Evolutionary conservation across 2,888 invertebrate genomes (phyloP), one percentile per base, ranked within the genome.

Genomic region (Drosophila histrio): DNA sequence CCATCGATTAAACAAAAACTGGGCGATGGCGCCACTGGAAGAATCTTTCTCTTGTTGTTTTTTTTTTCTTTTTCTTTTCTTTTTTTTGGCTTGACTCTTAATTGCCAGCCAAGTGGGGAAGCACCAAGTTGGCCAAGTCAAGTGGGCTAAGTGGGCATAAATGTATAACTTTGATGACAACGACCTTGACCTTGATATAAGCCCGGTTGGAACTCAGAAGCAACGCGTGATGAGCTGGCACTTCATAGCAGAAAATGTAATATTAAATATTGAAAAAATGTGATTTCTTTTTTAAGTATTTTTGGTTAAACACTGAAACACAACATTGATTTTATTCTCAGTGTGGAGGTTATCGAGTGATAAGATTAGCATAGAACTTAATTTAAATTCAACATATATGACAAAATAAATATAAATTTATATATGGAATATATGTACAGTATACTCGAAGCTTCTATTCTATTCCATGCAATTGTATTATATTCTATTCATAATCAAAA

Each of bases 1-100:
- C 67, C 77, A 81, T 82, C 84, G 87, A 82, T 82, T 82, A 80
- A 82, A 87, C 81, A 86, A 73, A 57, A 50, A 53, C 32, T 13
- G 28, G 63, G 22, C 52, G 59, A 56, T 39, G 58, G 58, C 64
- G 65, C 59, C 64, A 64, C 52, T 30, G 13, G 11, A 36, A 57
- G 46, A 71, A 49, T 38, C 8, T 26, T 52, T 11, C 13, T 43
- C 13, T 15, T 41, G 7, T 3, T 43, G 24, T 41, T 24, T 44
- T 9, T 11, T 19, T 3, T 19, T n/a, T n/a, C n/a, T n/a, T n/a
- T n/a, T n/a, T n/a, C 13, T 6, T 21, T 26, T n/a, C n/a, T 2
- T 38, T 28, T 38, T 19, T 8, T 47, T 22, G 13, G 17, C 6
- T 9, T 32, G 52, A 17, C 50, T 36, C 28, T 41, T 67, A 72